phyloP scores from a whole-genome alignment of 2,888 invertebrate genomes.

The Pachymerium ferrugineum region DNA sequence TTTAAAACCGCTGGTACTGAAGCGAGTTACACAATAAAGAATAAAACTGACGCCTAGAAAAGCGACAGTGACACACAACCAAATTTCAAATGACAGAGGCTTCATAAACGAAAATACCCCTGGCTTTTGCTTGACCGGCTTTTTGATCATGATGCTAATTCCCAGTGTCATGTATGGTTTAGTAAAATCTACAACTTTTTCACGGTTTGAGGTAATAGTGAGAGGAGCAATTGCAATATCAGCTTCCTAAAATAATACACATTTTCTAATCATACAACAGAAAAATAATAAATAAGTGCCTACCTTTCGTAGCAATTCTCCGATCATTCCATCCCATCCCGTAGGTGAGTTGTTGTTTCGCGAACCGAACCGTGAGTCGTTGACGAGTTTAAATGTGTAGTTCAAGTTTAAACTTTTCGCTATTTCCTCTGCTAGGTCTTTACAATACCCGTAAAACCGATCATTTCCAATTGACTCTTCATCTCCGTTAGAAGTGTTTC shows the following conservation, averaged over 20 bases:
- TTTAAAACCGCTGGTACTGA: slow-evolving; percentile 87
- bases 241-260: slow-evolving; percentile 66
- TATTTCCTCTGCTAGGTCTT: slow-evolving; percentile 79
- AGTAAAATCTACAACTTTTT: slow-evolving; percentile 92
- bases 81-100: slow-evolving; percentile 94
- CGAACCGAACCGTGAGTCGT: slow-evolving; percentile 76
- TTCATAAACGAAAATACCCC: slow-evolving; percentile 97
- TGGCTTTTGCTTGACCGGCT: slow-evolving; percentile 80
- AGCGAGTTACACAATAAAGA: slow-evolving; percentile 90
- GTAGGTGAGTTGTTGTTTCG: slow-evolving; percentile 67
- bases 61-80: slow-evolving; percentile 81
- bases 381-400: slow-evolving; percentile 77
- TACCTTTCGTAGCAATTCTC: slow-evolving; percentile 79
- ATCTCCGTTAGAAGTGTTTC: slow-evolving; percentile 60
- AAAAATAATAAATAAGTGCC: background rate
- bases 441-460: slow-evolving; percentile 82
- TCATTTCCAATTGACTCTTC: slow-evolving; percentile 72
- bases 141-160: slow-evolving; percentile 91
- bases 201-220: slow-evolving; percentile 90
- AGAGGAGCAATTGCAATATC: slow-evolving; percentile 92
- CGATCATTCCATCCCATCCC: slow-evolving; percentile 82
- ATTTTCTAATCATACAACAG: slow-evolving; percentile 36
- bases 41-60: slow-evolving; percentile 96
- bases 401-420: slow-evolving; percentile 73
- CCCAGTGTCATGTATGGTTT: slow-evolving; percentile 97